Conservation (phyloP, 2,888 invertebrate genomes). For the Limnephilus rhombicus region DNA sequence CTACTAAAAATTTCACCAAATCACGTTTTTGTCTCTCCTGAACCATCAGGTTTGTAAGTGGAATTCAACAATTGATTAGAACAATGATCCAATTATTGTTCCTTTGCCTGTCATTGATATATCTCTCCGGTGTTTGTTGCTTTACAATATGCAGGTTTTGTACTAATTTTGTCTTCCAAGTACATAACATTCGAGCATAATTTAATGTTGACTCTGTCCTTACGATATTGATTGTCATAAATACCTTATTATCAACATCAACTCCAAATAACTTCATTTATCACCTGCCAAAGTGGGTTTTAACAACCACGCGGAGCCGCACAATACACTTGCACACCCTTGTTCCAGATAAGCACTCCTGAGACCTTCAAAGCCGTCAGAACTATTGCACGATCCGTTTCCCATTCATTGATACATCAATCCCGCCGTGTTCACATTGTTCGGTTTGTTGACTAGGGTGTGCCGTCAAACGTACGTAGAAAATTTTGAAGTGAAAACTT, state of each 20-base stretch:
- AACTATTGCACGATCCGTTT: neutral
- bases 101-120: too few relatives aligned
- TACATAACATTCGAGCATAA: too few relatives aligned
- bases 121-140: too few relatives aligned
- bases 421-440: neutral
- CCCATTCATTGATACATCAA: neutral
- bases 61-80: too few relatives aligned
- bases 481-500: too few relatives aligned
- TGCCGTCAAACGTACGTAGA: neutral
- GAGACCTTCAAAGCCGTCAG: neutral
- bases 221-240: neutral
- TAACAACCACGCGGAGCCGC: neutral
- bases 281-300: neutral
- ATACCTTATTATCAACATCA: neutral
- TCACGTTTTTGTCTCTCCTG: too few relatives aligned
- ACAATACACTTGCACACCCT: neutral
- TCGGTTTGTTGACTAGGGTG: neutral
- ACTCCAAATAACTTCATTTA: neutral
- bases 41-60: neutral
- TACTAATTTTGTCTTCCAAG: too few relatives aligned
- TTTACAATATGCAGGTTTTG: too few relatives aligned
- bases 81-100: too few relatives aligned
- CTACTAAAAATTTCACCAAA: too few relatives aligned
- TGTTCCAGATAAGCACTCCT: neutral
- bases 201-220: neutral